phyloP scores from a whole-genome alignment of 2,888 invertebrate genomes.

The Rhaphigaster nebulosa region DNA sequence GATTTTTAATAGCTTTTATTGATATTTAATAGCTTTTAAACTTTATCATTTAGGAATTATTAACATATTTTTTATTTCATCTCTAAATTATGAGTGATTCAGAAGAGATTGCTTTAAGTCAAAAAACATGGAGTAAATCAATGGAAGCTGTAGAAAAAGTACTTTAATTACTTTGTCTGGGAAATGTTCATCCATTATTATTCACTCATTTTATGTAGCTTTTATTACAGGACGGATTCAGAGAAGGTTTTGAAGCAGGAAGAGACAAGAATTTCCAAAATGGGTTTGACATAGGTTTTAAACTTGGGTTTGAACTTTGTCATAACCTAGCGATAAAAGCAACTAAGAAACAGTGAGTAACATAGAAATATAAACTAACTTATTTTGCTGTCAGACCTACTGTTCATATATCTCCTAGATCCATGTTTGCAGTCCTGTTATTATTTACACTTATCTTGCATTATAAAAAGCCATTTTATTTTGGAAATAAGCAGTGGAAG shows the following conservation, averaged over 20 bases:
- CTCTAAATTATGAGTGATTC: conserved; percentile 37
- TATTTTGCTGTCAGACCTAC: neutral
- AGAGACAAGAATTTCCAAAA: conserved; percentile 52
- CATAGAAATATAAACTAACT: neutral
- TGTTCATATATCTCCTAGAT: neutral
- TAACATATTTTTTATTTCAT: neutral
- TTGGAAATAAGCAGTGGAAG: too few relatives aligned
- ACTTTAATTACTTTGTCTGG: neutral
- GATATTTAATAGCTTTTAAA: neutral
- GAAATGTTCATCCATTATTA: neutral
- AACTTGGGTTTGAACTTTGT: conserved; percentile 46
- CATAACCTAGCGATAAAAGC: neutral
- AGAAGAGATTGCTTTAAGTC: conserved; percentile 44
- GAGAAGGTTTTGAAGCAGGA: conserved; percentile 57
- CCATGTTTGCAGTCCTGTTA: neutral
- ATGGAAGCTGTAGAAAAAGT: conserved; percentile 55
- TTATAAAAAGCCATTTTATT: too few relatives aligned
- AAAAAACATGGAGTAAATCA: conserved; percentile 45
- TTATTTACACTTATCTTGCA: too few relatives aligned
- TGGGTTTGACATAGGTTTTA: conserved; percentile 56
- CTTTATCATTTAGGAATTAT: neutral
- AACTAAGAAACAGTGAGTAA: neutral
- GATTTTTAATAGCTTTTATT: too few relatives aligned
- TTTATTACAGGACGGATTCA: conserved; percentile 57
- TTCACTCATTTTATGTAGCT: neutral